phyloP scores from a whole-genome alignment of 1,140 invertebrate species.

The Cryptotermes secundus region DNA sequence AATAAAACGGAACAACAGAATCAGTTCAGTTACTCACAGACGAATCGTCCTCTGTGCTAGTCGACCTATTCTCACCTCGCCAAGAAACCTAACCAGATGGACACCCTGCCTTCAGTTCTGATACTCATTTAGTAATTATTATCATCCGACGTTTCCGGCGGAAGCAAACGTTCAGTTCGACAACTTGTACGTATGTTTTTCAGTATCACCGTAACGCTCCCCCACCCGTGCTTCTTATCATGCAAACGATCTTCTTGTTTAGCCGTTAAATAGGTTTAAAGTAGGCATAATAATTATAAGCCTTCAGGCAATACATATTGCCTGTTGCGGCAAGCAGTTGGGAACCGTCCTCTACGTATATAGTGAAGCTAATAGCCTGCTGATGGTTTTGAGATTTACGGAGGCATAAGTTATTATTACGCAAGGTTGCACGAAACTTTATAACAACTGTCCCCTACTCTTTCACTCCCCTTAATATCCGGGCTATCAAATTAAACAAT shows the following conservation, averaged over 20 bases:
- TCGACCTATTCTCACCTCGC: background rate
- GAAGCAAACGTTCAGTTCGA: slow-evolving; percentile 5
- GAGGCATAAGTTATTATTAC: background rate
- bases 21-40: background rate
- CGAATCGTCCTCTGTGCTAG: background rate
- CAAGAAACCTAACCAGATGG: background rate
- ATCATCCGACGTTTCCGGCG: background rate
- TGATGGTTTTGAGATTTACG: slow-evolving; percentile 4
- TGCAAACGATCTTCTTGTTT: background rate
- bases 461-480: background rate
- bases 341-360: background rate
- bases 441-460: background rate
- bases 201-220: background rate
- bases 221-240: background rate
- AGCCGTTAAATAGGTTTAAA: background rate
- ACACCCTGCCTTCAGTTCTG: background rate
- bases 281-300: slow-evolving; percentile 1
- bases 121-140: background rate
- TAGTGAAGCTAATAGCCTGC: background rate
- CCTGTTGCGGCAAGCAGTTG: slow-evolving; percentile 6
- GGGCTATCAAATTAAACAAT: background rate
- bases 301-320: slow-evolving; percentile 10
- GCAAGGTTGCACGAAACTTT: background rate
- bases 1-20: too few relatives aligned
- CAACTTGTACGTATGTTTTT: background rate